Percentiles rank a stretch among this genome's conserved stretches.
phyloP scores from a whole-genome alignment of 2,797 vertebrate species.

The Aselliscus stoliczkanus region DNA sequence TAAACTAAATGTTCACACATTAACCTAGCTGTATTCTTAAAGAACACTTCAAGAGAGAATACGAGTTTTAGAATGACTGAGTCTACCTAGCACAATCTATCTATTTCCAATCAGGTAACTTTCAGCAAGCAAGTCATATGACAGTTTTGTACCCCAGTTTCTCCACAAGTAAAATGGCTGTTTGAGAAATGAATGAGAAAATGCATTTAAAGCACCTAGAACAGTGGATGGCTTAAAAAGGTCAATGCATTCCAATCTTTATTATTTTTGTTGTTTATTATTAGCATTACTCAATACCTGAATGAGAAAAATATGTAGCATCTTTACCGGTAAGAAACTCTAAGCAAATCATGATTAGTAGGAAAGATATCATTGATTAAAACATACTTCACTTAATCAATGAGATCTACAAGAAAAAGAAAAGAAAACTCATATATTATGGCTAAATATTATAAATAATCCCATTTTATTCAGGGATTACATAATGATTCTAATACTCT shows the following conservation, averaged over 20 bases:
- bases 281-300: not conserved
- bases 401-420: not conserved
- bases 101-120: not conserved
- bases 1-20: not conserved
- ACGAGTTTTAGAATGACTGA: not conserved
- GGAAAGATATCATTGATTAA: too few relatives aligned
- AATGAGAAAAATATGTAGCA: not conserved
- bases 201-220: not conserved
- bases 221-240: not conserved
- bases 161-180: not conserved
- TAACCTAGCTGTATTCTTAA: not conserved
- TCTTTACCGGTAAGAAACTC: not conserved
- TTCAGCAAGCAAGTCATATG: not conserved
- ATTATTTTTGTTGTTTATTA: not conserved
- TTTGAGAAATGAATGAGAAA: not conserved
- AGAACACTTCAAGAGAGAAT: not conserved
- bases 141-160: not conserved
- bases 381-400: not conserved
- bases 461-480: not conserved
- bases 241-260: not conserved
- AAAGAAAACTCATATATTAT: not conserved
- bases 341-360: not conserved
- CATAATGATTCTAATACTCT: not conserved
- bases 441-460: not conserved
- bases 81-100: not conserved